These are phyloP conservation scores for Campylomormyrus tamandua DNA, from an alignment of 2,113 vertebrate genomes.

Conservation along the genomic window DNA sequence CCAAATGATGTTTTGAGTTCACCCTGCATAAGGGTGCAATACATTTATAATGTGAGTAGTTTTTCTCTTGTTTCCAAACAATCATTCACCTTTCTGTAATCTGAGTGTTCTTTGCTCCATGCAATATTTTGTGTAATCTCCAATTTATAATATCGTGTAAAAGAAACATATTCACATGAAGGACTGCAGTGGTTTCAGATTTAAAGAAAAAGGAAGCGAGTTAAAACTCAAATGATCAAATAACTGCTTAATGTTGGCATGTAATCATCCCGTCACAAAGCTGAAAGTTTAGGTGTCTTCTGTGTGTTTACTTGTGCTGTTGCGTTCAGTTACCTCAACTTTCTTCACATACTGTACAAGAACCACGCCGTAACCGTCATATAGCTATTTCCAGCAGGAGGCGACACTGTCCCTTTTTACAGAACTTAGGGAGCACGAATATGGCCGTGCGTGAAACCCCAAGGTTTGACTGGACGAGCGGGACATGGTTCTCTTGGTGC, in stretches of 20 bases:
- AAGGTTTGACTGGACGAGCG: constrained; percentile 10
- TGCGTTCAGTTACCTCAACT: constrained; percentile 55
- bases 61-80: constrained; percentile 37
- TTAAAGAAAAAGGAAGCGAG: constrained; percentile 13
- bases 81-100: constrained; percentile 54
- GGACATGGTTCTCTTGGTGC: constrained; percentile 25
- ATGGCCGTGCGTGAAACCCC: background rate
- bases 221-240: background rate
- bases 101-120: constrained; percentile 37
- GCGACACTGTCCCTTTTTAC: constrained; percentile 39
- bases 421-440: background rate
- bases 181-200: constrained; percentile 64
- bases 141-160: constrained; percentile 55
- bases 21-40: background rate
- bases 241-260: background rate
- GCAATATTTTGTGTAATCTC: constrained; percentile 54
- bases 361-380: constrained; percentile 22
- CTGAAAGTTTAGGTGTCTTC: constrained; percentile 10
- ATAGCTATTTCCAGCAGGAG: constrained; percentile 47
- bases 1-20: background rate
- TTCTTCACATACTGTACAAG: constrained; percentile 30
- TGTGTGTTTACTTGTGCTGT: constrained; percentile 47
- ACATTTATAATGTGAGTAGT: background rate
- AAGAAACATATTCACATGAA: constrained; percentile 52
- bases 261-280: constrained; percentile 4